Base-by-base conservation (phyloP, 2,888 invertebrate genomes). In the Lycophotia porphyrea region DNA sequence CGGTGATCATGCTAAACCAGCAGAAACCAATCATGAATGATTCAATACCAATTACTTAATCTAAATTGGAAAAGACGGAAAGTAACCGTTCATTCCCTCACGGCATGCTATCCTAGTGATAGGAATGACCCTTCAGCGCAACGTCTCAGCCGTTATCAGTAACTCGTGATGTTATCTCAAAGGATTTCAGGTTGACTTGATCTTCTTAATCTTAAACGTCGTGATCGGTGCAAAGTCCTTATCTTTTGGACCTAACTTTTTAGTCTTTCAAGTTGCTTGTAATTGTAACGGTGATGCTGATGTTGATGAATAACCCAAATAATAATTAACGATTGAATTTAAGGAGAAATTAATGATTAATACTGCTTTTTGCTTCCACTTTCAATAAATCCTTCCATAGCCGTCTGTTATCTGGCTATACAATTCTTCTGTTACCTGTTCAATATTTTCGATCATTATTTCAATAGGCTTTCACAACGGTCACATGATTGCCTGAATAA, bases 121-220 rank as follows among this genome's bases (percentile, higher is more conserved):
- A 71, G 63, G 34, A n/a, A 34, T 27, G 47, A 58, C 34, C 58
- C 52, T 71, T 60, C 31, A 69, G 13, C 36, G 21, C 44, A 34
- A 55, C 24, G 15, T 49, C 60, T 49, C 27, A 58, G 13, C 2
- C 15, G 64, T 69, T 80, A 83, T 83, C 80, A 61, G 27, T 63
- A 68, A 27, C 83, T 83, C 76, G 71, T 80, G 76, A 83, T 67
- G 27, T 13, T 82, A 58, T 67, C 63, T 60, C 67, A 78, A 68
- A 73, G 49, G 64, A 64, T 82, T 82, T 65, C 55, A 81, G 76
- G 9, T 34, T 31, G 63, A 60, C 44, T 27, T 52, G 60, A 63
- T 63, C 76, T 68, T 4, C 24, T 44, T 55, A 42, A 83, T 79
- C 68, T 65, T 15, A 49, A 52, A n/a, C n/a, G 4, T 34, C 44